Base-by-base conservation (phyloP, 2,888 invertebrate species). In the Hypolimnas misippus region DNA sequence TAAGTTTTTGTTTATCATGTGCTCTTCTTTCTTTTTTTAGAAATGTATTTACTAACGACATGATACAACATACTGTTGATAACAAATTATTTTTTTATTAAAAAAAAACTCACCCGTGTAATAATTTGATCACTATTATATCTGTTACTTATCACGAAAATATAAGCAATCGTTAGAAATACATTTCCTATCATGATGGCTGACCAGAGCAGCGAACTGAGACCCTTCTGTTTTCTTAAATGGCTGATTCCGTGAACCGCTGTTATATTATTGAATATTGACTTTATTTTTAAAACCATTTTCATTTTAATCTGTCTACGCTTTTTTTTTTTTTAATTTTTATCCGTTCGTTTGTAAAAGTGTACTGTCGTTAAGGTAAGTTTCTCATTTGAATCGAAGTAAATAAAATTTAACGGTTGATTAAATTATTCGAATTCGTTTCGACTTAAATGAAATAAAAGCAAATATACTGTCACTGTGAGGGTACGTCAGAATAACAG, bases 101-200 rank as follows among this genome's bases (percentile, higher is more conserved):
- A n/a, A n/a, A n/a, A 14, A 12, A 31, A 19, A 52, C 70, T 73
- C 61, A 89, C 90, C 76, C 78, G 71, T 1, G 88, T 90, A 7
- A 84, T 79, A 31, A 90, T 82, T 62, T 84, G 81, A 33, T 82
- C 84, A 19, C 80, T 81, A 25, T 81, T 76, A 40, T 83, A 87
- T 68, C 83, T 81, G 5, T 82, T 67, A 33, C 76, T 83, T 25
- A 88, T 82, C 0, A 84, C 74, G 17, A 83, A 35, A 10, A 89
- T 65, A 49, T 86, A 86, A 0, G 70, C 67, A 0, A 76, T 57
- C 0, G 83, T 86, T 5, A 82, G 44, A 0, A 77, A 1, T 0
- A 81, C 1, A 59, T 82, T 86, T 0, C 62, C 51, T 0, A 77
- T 0, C 70, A 88, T 73, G 0, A 79, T 53, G 0, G 68, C 7